Evolutionary conservation across 2,113 vertebrate species (phyloP), one percentile per base, ranked within the genome.

Genomic region (Trematomus loennbergii): DNA sequence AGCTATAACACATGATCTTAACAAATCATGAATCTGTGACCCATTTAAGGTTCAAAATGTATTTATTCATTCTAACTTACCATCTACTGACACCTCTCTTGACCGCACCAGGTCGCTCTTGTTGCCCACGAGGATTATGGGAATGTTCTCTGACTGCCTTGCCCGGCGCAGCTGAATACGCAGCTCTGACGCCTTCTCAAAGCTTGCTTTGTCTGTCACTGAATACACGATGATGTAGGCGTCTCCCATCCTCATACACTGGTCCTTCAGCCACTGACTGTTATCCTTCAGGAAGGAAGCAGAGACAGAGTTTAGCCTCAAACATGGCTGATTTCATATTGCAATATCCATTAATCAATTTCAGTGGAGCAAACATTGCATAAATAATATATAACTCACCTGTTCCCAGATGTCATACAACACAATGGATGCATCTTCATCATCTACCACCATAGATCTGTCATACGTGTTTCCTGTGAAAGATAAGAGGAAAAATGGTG

Each of bases 351-450:
- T 20, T 2, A 74, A 69, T 64, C 33, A 65, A 72, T 68, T 33
- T 20, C 63, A 72, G 81, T 61, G 57, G 33, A 10, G 46, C 10
- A 83, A 68, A 72, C 1, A 11, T 13, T 22, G 10, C 40, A 62
- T 66, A 0, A 53, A 81, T 82, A 46, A 80, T 73, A 2, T 15
- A 79, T 62, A 22, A 68, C 50, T 91, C 94, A 99, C 98, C 96
- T 99, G 98, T 80, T 99, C 97, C 97, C 97, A 99, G 74, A 99
- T 96, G 85, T 99, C 98, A n/a, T 97, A 99, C 87, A 99, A 92
- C 83, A 99, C 74, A 3, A 99, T 97, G 10, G 96, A 97, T 0
- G 97, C 96, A 84, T 99, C 98, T 86, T 99, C 98, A 17, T 96
- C 98, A 4, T 99, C 98, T 20, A 99, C 98, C n/a, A 95, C 0